Percentiles rank a stretch among this genome's conserved stretches.
Conservation (phyloP, 2,797 vertebrate species). For the Selene dorsalis region DNA sequence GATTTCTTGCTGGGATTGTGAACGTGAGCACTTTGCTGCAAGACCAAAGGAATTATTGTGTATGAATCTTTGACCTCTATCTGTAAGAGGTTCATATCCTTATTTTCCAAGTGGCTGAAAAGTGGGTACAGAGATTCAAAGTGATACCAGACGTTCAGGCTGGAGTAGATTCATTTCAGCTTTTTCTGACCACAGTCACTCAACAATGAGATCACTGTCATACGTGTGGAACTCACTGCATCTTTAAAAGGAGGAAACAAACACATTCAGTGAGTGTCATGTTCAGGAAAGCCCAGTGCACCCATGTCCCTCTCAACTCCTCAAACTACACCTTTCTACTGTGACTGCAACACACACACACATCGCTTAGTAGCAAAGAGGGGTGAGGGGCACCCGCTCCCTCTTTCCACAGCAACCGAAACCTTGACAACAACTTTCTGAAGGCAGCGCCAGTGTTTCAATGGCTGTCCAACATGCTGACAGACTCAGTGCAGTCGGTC, state of each 20-base stretch:
- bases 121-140: not conserved
- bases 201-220: conserved; percentile 32
- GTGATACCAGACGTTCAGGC: conserved; percentile 9
- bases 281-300: conserved; percentile 24
- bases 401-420: conserved; percentile 65
- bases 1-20: conserved; percentile 15
- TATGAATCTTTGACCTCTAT: no score
- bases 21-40: not conserved
- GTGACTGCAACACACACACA: no score
- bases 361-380: conserved; percentile 6
- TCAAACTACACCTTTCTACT: not conserved
- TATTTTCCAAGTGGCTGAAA: not conserved
- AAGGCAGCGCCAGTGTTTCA: not conserved
- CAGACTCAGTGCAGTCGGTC: no score
- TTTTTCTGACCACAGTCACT: conserved; percentile 15
- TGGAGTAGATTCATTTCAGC: conserved; percentile 29
- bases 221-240: not conserved
- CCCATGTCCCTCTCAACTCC: not conserved
- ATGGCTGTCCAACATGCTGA: no score
- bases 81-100: not conserved
- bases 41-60: not conserved
- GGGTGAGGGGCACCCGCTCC: conserved; percentile 43
- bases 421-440: conserved; percentile 66
- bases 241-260: conserved; percentile 28
- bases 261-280: conserved; percentile 9